phyloP scores from a whole-genome alignment of 2,888 invertebrate species.

The Trissolcus japonicus region DNA sequence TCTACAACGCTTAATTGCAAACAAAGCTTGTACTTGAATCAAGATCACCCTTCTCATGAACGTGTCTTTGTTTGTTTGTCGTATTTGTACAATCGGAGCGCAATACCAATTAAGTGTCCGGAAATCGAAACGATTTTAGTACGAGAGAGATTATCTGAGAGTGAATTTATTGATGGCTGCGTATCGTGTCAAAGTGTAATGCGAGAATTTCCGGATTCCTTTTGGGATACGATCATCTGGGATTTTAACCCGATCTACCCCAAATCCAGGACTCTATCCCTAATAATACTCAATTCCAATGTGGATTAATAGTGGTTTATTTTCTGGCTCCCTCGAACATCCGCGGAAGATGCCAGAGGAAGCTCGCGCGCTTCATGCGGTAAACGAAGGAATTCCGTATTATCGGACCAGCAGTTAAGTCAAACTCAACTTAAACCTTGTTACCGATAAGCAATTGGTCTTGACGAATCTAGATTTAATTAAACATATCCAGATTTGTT shows the following conservation, averaged over 20 bases:
- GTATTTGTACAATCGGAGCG: conserved; percentile 14
- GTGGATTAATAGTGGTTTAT: conserved; percentile 76
- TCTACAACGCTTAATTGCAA: conserved; percentile 29
- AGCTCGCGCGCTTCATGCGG: conserved; percentile 47
- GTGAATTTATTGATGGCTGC: conserved; percentile 27
- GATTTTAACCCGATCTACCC: conserved; percentile 73
- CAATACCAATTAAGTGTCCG: conserved; percentile 34
- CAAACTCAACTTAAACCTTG: conserved; percentile 61
- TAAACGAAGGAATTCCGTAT: conserved; percentile 63
- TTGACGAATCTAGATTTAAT: conserved; percentile 1
- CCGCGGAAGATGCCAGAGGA: conserved; percentile 60
- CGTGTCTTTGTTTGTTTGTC: conserved; percentile 16
- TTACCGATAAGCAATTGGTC: conserved; percentile 51
- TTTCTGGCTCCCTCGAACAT: conserved; percentile 61
- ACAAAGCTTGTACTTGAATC: conserved; percentile 22
- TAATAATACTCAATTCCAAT: conserved; percentile 76
- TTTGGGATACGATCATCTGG: conserved; percentile 70
- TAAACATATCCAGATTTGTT: conserved; percentile 11
- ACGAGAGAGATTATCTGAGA: conserved; percentile 6
- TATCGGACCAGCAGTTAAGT: conserved; percentile 66
- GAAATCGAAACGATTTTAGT: conserved; percentile 34
- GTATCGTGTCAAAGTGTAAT: conserved; percentile 41
- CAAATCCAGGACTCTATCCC: conserved; percentile 74
- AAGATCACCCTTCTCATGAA: conserved; percentile 8
- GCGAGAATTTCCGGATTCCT: conserved; percentile 69